These are phyloP conservation scores for Ctenopoma multispine DNA, from an alignment of 2,797 vertebrate genomes.

Conservation along the genomic window DNA sequence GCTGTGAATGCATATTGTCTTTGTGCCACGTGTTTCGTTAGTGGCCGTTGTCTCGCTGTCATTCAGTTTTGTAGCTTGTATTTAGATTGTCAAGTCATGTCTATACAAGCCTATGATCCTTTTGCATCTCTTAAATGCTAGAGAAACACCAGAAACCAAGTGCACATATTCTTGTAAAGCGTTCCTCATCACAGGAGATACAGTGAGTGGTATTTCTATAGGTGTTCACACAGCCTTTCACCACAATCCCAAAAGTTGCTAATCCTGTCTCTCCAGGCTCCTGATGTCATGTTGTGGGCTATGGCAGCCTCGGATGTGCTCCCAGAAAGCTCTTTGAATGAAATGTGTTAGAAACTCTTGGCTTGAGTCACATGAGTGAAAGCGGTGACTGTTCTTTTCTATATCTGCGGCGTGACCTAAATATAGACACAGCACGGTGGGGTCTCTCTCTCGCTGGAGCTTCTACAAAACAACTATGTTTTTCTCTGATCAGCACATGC, in stretches of 20 bases:
- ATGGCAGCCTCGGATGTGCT: conserved; percentile 2
- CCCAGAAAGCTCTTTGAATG: conserved; percentile 41
- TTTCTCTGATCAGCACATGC: conserved; percentile 43
- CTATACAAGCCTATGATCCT: conserved; percentile 19
- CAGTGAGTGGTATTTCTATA: conserved; percentile 17
- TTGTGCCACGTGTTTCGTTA: conserved; percentile 16
- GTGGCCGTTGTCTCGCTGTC: conserved; percentile 40
- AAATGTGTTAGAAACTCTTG: conserved; percentile 39
- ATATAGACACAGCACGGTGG: conserved; percentile 56
- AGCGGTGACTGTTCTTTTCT: conserved; percentile 35
- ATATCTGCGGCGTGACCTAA: conserved; percentile 50
- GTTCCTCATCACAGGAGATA: conserved; percentile 1
- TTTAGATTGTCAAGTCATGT: conserved; percentile 52
- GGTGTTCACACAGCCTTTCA: conserved; percentile 20
- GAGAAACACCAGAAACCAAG: conserved; percentile 6
- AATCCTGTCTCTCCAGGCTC: conserved; percentile 21
- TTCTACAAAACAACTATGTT: conserved; percentile 32
- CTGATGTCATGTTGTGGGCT: conserved; percentile 5
- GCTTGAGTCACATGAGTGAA: conserved; percentile 43
- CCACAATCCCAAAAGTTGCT: conserved; percentile 27
- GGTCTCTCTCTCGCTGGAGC: conserved; percentile 34
- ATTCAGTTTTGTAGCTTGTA: conserved; percentile 33
- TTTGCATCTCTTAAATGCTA: conserved; percentile 4
- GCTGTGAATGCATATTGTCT: conserved; percentile 37
- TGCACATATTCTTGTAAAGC: conserved; percentile 11